Base-by-base conservation (phyloP, 2,113 vertebrate genomes). In the Neolamprologus brichardi region DNA sequence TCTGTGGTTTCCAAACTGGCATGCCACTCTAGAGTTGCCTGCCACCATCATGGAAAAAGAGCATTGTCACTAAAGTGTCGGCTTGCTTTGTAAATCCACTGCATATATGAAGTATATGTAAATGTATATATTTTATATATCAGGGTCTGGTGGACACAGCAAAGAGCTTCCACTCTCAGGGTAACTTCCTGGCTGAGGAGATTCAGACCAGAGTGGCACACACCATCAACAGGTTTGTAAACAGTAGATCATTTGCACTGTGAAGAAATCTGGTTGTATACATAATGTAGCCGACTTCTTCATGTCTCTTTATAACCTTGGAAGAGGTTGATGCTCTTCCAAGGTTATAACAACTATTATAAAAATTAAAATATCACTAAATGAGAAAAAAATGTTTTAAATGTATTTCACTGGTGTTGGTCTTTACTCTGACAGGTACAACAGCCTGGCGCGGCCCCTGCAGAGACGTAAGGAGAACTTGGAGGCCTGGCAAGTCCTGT, bases 401-500 rank as follows among this genome's bases (percentile, higher is more conserved):
- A 17, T 44, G 67, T 44, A 17, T 25, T 44, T 70, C 64, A 23
- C 7, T 0, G 20, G 14, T 3, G 41, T 28, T 12, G 70, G 41
- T 75, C 41, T 51, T 12, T 51, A 51, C 44, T 12, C 10, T 51
- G 72, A 51, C 94, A 99, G 98, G 81, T 97, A 98, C 85, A 95
- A 97, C 91, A 85, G 88, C 17, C 95, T 98, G 23, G 56, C 3
- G 3, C 96, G 96, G 49, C 96, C 97, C 5, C 93, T 98, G 84
- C 96, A 94, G 92, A 91, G 94, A 25, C 96, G 95, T 53, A 92
- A 95, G 86, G 91, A 89, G 1, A 91, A n/a, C 84, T 95, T 98
- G 93, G 97, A 98, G 92, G 96, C 97, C 58, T 97, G 87, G 92
- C 96, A 94, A 81, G 89, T 96, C 41, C 96, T 98, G 80, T 96